Percentiles rank a stretch among this genome's conserved stretches.
phyloP scores from a whole-genome alignment of 2,113 vertebrate species.

The Lophura nycthemera region DNA sequence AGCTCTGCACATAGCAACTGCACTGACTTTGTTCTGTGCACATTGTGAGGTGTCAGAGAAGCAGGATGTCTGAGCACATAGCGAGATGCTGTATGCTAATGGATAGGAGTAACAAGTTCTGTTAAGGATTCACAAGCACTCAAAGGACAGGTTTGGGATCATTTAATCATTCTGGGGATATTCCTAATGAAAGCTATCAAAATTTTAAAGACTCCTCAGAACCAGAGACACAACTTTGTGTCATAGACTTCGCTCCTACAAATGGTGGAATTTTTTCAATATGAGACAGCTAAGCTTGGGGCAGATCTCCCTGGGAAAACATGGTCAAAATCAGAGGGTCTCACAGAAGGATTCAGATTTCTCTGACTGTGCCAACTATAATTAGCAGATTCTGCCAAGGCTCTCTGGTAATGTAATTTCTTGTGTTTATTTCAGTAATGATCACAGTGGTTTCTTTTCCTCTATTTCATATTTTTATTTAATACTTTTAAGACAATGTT shows the following conservation, averaged over 20 bases:
- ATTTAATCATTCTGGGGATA: neutral
- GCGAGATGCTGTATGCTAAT: neutral
- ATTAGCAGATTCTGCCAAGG: slow-evolving; percentile 40
- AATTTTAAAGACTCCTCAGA: neutral
- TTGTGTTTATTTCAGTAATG: slow-evolving; percentile 48
- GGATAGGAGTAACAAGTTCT: neutral
- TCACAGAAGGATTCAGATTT: neutral
- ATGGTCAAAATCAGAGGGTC: neutral
- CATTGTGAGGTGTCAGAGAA: neutral
- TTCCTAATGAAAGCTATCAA: neutral
- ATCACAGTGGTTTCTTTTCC: slow-evolving; percentile 13
- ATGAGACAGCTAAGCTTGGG: neutral
- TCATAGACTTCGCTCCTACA: neutral
- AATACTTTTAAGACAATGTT: neutral
- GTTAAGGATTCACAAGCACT: neutral
- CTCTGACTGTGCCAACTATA: slow-evolving; percentile 22
- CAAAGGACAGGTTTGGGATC: neutral
- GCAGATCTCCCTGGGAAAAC: slow-evolving; percentile 2
- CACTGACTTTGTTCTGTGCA: neutral
- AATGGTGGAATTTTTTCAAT: neutral
- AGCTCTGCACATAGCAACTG: neutral
- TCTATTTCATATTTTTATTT: neutral
- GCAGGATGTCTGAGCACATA: neutral
- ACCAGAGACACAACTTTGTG: neutral
- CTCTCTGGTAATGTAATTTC: slow-evolving; percentile 52